phyloP scores from a whole-genome alignment of 2,113 vertebrate genomes.

The Nothobranchius furzeri region DNA sequence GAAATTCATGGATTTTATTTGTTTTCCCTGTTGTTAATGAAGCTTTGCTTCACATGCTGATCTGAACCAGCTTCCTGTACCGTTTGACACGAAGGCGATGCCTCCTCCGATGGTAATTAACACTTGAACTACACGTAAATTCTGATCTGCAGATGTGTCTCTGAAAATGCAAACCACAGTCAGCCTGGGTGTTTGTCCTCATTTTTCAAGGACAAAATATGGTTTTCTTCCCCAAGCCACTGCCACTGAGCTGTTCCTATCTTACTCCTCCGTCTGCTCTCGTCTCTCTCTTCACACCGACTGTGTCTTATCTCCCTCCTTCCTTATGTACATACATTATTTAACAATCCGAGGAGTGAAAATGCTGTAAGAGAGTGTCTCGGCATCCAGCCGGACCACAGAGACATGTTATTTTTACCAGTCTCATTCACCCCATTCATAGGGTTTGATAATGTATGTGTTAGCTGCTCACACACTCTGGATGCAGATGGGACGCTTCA shows the following conservation, averaged over 20 bases:
- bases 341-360: constrained; percentile 48
- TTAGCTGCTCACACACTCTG: constrained; percentile 36
- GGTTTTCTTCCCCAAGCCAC: constrained; percentile 9
- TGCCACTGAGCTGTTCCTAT: constrained; percentile 32
- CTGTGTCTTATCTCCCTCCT: constrained; percentile 29
- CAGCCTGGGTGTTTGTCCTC: constrained; percentile 53
- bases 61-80: background rate
- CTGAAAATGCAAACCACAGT: constrained; percentile 16
- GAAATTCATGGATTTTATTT: background rate
- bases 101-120: background rate
- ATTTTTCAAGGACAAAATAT: constrained; percentile 60
- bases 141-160: background rate
- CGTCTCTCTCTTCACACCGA: constrained; percentile 10
- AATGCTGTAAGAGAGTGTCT: constrained; percentile 63
- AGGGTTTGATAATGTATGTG: constrained; percentile 69
- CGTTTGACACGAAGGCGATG: background rate
- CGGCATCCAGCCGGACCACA: constrained; percentile 51
- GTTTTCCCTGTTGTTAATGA: background rate
- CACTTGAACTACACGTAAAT: background rate
- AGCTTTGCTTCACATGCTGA: background rate
- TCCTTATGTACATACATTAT: constrained; percentile 65
- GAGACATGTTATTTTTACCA: constrained; percentile 69
- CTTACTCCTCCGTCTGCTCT: constrained; percentile 28
- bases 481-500: constrained; percentile 61
- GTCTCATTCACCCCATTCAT: constrained; percentile 49